A percentile compares a stretch with the other conserved stretches of the same genome.
phyloP scores from a whole-genome alignment of 2,888 invertebrate species.

The Coenonympha arcania region DNA sequence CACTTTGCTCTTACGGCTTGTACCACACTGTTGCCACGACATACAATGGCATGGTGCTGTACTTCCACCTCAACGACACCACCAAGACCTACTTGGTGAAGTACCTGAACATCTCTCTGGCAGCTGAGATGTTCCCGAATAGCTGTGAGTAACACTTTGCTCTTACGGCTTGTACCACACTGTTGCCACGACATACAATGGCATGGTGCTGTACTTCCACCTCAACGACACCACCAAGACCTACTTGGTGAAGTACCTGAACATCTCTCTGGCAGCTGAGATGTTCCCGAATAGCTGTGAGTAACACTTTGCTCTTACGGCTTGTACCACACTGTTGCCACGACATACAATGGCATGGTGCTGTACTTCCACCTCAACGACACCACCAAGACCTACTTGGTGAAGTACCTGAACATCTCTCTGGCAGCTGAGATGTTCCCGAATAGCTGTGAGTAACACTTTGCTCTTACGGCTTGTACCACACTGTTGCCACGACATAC shows the following conservation, averaged over 20 bases:
- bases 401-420: slow-evolving; percentile 48
- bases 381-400: slow-evolving; percentile 46
- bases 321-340: no score
- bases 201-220: slow-evolving; percentile 44
- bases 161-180: no score
- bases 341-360: slow-evolving; percentile 39
- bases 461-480: neutral
- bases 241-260: slow-evolving; percentile 46
- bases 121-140: slow-evolving; percentile 58
- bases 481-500: neutral
- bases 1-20: no score
- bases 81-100: slow-evolving; percentile 46
- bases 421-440: slow-evolving; percentile 58
- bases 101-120: slow-evolving; percentile 49
- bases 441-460: slow-evolving; percentile 47
- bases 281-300: slow-evolving; percentile 60
- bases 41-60: slow-evolving; percentile 42
- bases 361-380: slow-evolving; percentile 47
- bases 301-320: no score
- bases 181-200: slow-evolving; percentile 35
- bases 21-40: no score
- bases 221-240: slow-evolving; percentile 48
- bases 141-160: no score
- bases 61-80: slow-evolving; percentile 48
- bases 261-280: slow-evolving; percentile 51